These are phyloP conservation scores for Sebastes glaucus DNA, from an alignment of 2,797 vertebrate genomes.

Conservation along the genomic window DNA sequence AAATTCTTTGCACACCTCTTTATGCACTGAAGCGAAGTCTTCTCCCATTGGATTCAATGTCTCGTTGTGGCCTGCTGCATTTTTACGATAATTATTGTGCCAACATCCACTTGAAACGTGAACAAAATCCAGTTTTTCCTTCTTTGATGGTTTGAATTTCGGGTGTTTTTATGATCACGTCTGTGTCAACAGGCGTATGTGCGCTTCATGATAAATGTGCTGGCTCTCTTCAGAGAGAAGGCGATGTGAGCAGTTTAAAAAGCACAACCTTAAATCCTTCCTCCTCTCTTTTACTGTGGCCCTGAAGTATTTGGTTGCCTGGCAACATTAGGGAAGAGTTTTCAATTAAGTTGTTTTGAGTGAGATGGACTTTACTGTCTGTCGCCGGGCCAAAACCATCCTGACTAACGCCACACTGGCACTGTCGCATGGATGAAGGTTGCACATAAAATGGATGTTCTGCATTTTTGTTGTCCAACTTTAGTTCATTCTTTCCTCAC, in stretches of 20 bases:
- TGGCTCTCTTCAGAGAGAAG: slow-evolving; percentile 37
- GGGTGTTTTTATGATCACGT: slow-evolving; percentile 19
- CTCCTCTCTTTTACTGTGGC: slow-evolving; percentile 17
- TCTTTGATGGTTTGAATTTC: slow-evolving; percentile 17
- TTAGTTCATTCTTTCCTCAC: neutral
- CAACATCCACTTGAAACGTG: slow-evolving; percentile 15
- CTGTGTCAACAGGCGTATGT: slow-evolving; percentile 7
- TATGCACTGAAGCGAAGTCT: neutral
- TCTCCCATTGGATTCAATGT: neutral
- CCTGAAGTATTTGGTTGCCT: slow-evolving; percentile 61
- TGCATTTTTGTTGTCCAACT: neutral
- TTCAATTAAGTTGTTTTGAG: slow-evolving; percentile 65
- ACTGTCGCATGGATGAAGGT: neutral
- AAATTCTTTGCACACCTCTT: neutral
- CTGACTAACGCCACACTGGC: slow-evolving; percentile 3
- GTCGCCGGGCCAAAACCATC: slow-evolving; percentile 12
- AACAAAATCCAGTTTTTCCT: slow-evolving; percentile 12
- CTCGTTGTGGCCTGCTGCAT: slow-evolving; percentile 17
- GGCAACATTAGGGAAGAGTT: slow-evolving; percentile 68
- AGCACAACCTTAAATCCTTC: slow-evolving; percentile 64
- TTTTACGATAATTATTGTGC: slow-evolving; percentile 23
- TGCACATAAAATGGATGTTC: neutral
- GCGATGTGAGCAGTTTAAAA: slow-evolving; percentile 46
- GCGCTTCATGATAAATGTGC: slow-evolving; percentile 37
- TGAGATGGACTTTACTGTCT: slow-evolving; percentile 32